phyloP scores from a whole-genome alignment of 1,140 invertebrate genomes.

The Palaemon carinicauda region DNA sequence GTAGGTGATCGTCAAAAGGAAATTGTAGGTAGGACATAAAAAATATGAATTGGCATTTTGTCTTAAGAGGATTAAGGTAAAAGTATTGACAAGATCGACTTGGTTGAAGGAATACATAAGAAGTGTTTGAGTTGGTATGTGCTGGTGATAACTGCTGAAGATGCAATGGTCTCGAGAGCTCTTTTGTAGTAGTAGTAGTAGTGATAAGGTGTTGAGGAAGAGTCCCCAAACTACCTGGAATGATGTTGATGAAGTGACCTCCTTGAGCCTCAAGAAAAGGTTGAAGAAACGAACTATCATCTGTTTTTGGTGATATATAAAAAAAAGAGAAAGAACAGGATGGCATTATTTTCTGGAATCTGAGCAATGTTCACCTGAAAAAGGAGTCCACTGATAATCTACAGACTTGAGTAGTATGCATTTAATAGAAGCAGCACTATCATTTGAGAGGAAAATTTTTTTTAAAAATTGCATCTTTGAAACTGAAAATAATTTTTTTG shows the following conservation, averaged over 20 bases:
- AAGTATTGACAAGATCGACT: not conserved
- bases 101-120: not conserved
- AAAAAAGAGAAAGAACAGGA: not conserved
- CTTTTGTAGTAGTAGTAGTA: not conserved
- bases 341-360: not conserved
- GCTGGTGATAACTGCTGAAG: not conserved
- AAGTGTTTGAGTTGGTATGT: not conserved
- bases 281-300: constrained; percentile 99
- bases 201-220: not conserved
- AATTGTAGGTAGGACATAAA: no score
- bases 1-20: no score
- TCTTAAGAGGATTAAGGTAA: no score
- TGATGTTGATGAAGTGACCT: constrained; percentile 89
- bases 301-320: constrained; percentile 63
- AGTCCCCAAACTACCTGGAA: constrained; percentile 69
- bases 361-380: no score
- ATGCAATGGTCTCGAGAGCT: not conserved
- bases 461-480: no score
- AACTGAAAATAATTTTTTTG: no score
- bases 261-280: constrained; percentile 98
- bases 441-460: no score
- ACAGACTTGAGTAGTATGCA: no score
- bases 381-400: no score
- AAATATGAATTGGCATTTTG: no score
- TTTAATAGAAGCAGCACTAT: no score